Evolutionary conservation across 2,888 invertebrate genomes (phyloP), one percentile per base, ranked within the genome.

Genomic region (Drosophila anceps): DNA sequence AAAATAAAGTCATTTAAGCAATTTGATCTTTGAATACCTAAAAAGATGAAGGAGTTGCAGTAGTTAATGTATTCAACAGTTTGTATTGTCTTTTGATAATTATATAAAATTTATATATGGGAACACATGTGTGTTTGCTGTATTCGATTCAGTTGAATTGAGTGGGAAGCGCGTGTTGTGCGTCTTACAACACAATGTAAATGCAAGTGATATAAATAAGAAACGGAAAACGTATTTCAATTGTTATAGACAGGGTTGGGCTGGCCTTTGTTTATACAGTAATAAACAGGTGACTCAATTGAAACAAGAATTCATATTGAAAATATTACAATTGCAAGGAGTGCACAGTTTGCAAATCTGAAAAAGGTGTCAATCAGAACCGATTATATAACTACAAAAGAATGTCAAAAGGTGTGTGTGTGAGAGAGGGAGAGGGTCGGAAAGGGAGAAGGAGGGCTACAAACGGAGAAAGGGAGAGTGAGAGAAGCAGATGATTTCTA

Each of bases 181-280:
- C 41, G 43, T 15, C 54, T 43, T 29, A 31, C 27, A 78, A 20
- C 31, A 79, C 79, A 81, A 81, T 72, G 68, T 41, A 53, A 62
- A 10, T 68, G 24, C 37, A 29, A 57, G 57, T 53, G 62, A 33
- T 73, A 53, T 67, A 64, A 71, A 68, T 69, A 71, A 66, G 58
- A 69, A 67, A 57, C 44, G 27, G 27, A 55, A 33, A 60, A 43
- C 48, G 58, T 51, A 61, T 53, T 59, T 69, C 59, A 37, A 78
- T 79, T 70, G 63, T 69, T 62, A 3, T 35, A 37, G 37, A 51
- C 15, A 24, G 62, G 73, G 73, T 73, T 69, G 64, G 73, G 67
- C 69, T 62, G 39, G 41, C 55, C 31, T 58, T 82, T 74, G 76
- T 78, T 53, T 43, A 61, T 20, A 44, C 12, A 7, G 50, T 18